Base-by-base conservation (phyloP, 37 sponge, comb jelly and placozoan genomes). In the Mnemiopsis leidyi region DNA sequence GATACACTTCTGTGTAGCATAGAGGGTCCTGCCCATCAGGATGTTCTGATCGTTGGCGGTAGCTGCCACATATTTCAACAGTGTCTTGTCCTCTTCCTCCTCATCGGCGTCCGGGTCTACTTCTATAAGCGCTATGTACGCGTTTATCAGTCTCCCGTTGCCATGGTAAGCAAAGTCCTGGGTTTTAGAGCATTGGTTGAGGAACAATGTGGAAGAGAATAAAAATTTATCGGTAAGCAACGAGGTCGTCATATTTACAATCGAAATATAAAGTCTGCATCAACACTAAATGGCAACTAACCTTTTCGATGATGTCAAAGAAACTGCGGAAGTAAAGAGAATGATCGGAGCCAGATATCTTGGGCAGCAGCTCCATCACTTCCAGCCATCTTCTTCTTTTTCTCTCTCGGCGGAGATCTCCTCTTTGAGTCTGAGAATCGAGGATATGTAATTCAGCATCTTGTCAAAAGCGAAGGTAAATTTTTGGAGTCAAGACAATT, bases 121-220 rank as follows among this genome's bases (percentile, higher is more conserved):
- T 37, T 85, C 90, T 20, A 85, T 37, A n/a, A 85, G 48, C 38
- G 90, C 90, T 21, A 85, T 85, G 90, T 85, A 85, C n/a, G 90
- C 90, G 61, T 85, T 85, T 21, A 85, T 85, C 48, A 85, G 48
- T 61, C 90, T n/a, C 2, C 90, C 90, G 1, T 3, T 26, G 2
- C 90, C 90, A 28, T 85, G 90, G n/a, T 85, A 37, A 1, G 90
- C 90, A 39, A 85, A 85, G 90, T 85, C 90, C 90, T 85, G 90
- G 61, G 13, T 18, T 48, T 48, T 18, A n/a, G n/a, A n/a, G n/a
- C n/a, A n/a, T n/a, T n/a, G n/a, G n/a, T n/a, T n/a, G n/a, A n/a
- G n/a, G n/a, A n/a, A n/a, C n/a, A n/a, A n/a, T n/a, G n/a, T n/a
- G n/a, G n/a, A n/a, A n/a, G n/a, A n/a, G n/a, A n/a, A n/a, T n/a